Conservation (phyloP, 2,888 invertebrate species). For the Bimastos eiseni region DNA sequence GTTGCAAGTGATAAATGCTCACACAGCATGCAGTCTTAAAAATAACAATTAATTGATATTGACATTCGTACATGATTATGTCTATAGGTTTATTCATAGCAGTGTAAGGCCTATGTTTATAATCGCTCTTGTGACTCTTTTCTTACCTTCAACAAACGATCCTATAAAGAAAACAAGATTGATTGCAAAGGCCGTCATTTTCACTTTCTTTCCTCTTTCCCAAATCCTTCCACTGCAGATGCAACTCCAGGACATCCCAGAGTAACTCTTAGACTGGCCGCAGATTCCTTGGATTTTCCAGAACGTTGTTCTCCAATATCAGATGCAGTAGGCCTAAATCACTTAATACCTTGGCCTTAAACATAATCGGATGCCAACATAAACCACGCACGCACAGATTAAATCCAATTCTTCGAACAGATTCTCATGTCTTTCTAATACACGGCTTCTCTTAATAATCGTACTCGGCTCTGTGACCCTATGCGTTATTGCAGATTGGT, state of each 20-base stretch:
- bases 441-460: background rate
- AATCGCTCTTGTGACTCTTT: background rate
- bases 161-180: background rate
- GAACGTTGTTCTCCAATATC: too few species aligned
- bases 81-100: too few species aligned
- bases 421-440: background rate
- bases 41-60: too few species aligned
- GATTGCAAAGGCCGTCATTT: background rate
- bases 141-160: background rate
- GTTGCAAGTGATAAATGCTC: background rate
- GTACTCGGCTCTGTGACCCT: background rate
- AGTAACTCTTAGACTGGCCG: background rate
- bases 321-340: background rate
- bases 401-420: background rate
- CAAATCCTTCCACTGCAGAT: background rate
- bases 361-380: background rate
- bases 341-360: background rate
- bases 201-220: background rate
- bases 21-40: too few species aligned
- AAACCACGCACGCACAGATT: background rate
- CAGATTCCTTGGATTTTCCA: too few species aligned
- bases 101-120: too few species aligned
- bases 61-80: background rate
- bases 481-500: background rate
- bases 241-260: background rate